Conservation (phyloP, 2,888 invertebrate species). For the Vandiemenella viatica region DNA sequence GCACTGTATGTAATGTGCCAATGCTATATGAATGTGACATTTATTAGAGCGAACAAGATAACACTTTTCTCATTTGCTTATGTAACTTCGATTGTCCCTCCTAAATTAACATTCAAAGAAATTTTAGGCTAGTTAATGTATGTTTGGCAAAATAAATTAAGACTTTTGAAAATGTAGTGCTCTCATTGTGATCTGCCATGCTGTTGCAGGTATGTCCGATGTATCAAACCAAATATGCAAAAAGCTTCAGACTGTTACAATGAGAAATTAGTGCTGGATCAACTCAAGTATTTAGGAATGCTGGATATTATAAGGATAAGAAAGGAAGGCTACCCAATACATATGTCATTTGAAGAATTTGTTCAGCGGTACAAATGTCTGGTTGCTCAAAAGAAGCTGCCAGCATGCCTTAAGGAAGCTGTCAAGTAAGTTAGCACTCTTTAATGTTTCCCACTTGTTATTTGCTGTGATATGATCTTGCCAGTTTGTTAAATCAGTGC, state of each 20-base stretch:
- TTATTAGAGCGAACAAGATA: no score
- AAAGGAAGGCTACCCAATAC: slow-evolving; percentile 79
- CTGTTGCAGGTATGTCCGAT: slow-evolving; percentile 67
- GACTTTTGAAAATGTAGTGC: no score
- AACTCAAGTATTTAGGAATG: slow-evolving; percentile 82
- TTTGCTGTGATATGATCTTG: background rate
- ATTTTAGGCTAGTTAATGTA: no score
- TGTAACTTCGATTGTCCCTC: no score
- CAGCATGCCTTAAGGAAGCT: slow-evolving; percentile 26
- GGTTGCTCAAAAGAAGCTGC: slow-evolving; percentile 31
- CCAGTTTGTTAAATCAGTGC: no score
- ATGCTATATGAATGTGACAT: no score
- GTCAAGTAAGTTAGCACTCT: slow-evolving; percentile 26
- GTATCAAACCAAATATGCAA: slow-evolving; percentile 80
- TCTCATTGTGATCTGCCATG: no score
- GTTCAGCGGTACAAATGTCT: slow-evolving; percentile 62
- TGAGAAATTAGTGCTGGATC: slow-evolving; percentile 66
- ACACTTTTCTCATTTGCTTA: no score
- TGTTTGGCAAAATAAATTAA: no score
- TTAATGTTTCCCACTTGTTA: slow-evolving; percentile 1
- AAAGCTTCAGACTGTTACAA: slow-evolving; percentile 69
- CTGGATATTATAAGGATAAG: slow-evolving; percentile 82
- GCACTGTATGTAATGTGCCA: no score
- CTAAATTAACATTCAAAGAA: no score
- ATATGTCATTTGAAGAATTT: slow-evolving; percentile 63